Percentiles rank a stretch among this genome's conserved stretches.
Evolutionary conservation across 2,888 invertebrate genomes (phyloP).

Genomic region (Vesta saturnalis): DNA sequence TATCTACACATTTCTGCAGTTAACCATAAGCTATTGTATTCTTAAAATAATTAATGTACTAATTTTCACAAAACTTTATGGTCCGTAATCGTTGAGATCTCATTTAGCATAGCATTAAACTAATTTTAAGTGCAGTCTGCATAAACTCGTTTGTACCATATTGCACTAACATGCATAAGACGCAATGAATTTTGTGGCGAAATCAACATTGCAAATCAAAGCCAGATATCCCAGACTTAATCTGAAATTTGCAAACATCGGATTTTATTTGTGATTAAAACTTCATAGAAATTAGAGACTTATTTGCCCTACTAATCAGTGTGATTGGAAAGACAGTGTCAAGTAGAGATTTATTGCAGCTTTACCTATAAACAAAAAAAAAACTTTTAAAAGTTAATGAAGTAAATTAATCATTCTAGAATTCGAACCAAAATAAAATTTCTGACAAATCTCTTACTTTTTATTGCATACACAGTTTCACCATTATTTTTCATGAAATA

Average conservation of each 20-base stretch:
- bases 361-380: too few species aligned
- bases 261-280: neutral
- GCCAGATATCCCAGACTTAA: neutral
- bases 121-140: slow-evolving; percentile 28
- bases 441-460: too few species aligned
- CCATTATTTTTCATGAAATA: too few species aligned
- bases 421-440: too few species aligned
- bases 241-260: neutral
- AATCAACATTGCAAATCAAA: slow-evolving; percentile 14
- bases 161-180: slow-evolving; percentile 25
- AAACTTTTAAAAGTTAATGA: too few species aligned
- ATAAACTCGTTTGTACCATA: slow-evolving; percentile 18
- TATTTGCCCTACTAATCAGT: neutral
- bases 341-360: too few species aligned
- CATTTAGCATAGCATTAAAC: slow-evolving; percentile 6
- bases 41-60: slow-evolving; percentile 5
- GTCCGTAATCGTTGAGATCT: neutral
- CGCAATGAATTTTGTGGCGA: slow-evolving; percentile 7
- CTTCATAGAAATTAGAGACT: neutral
- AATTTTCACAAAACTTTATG: neutral
- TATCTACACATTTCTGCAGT: neutral
- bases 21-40: neutral
- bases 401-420: too few species aligned
- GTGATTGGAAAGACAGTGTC: neutral
- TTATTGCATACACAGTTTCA: too few species aligned